Conservation (phyloP, 2,797 vertebrate genomes). For the Synaphobranchus kaupii region DNA sequence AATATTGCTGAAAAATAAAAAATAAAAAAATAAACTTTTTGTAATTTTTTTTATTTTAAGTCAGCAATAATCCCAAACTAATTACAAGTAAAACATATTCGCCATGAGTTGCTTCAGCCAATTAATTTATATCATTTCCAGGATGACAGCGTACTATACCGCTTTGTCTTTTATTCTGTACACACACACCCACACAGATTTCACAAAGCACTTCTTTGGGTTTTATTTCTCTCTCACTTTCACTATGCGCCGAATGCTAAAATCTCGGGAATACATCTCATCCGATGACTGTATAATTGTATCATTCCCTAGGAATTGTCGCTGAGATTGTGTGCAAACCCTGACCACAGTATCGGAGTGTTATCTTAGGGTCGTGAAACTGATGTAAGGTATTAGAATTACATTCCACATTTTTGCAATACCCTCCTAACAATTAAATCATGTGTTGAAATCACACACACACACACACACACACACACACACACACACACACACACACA, state of each 20-base stretch:
- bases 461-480: not conserved
- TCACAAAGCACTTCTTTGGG: slow-evolving; percentile 16
- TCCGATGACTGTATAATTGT: slow-evolving; percentile 59
- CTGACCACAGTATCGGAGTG: slow-evolving; percentile 50
- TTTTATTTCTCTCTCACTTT: not conserved
- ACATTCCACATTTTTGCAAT: slow-evolving; percentile 61
- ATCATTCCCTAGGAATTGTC: slow-evolving; percentile 67
- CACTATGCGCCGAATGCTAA: not conserved
- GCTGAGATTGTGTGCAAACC: slow-evolving; percentile 55
- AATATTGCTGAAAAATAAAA: slow-evolving; percentile 23
- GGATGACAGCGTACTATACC: slow-evolving; percentile 61
- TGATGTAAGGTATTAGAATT: slow-evolving; percentile 59
- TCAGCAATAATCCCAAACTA: slow-evolving; percentile 69
- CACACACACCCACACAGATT: slow-evolving; percentile 21
- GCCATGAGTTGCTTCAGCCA: slow-evolving; percentile 68
- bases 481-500: not conserved
- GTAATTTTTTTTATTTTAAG: slow-evolving; percentile 58
- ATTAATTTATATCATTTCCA: slow-evolving; percentile 71
- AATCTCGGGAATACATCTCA: slow-evolving; percentile 10
- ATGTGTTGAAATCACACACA: not conserved
- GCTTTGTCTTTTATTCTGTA: slow-evolving; percentile 31
- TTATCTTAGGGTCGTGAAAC: slow-evolving; percentile 7
- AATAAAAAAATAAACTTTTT: not conserved
- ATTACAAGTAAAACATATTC: slow-evolving; percentile 70
- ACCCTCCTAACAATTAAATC: not conserved